Evolutionary conservation across 2,797 vertebrate genomes (phyloP).

Genomic region (Lindbergichthys nudifrons): DNA sequence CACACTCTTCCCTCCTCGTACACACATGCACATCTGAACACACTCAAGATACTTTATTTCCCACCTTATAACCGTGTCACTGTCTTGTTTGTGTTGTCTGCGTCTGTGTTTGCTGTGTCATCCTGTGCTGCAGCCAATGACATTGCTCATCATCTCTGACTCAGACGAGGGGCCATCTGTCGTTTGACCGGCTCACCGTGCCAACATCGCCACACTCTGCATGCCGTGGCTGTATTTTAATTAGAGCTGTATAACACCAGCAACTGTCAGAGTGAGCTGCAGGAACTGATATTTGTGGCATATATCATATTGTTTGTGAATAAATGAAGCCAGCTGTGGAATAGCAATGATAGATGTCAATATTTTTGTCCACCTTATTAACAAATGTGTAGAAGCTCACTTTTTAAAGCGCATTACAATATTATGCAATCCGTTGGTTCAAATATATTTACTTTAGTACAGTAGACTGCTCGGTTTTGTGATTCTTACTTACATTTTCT

Average conservation of each 20-base stretch:
- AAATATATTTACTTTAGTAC: not conserved
- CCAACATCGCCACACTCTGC: slow-evolving; percentile 19
- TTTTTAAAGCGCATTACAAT: not conserved
- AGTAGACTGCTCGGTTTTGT: not conserved
- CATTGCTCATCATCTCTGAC: slow-evolving; percentile 43
- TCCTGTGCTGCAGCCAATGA: slow-evolving; percentile 45
- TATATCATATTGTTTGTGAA: not conserved
- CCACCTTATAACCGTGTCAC: slow-evolving; percentile 52
- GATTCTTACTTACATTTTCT: not conserved
- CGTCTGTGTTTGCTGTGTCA: slow-evolving; percentile 69
- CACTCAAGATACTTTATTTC: slow-evolving; percentile 57
- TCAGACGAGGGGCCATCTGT: slow-evolving; percentile 8
- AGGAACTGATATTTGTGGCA: not conserved
- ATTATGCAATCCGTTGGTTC: not conserved
- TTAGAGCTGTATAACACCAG: slow-evolving; percentile 16
- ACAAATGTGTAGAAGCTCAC: not conserved
- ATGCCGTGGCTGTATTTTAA: slow-evolving; percentile 17
- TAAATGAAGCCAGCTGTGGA: not conserved
- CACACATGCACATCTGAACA: slow-evolving; percentile 58
- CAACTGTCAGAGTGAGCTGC: slow-evolving; percentile 8
- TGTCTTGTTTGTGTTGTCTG: slow-evolving; percentile 69
- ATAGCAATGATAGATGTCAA: not conserved
- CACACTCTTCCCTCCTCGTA: slow-evolving; percentile 44
- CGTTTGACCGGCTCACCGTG: slow-evolving; percentile 16
- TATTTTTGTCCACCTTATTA: not conserved